Conservation (phyloP, 2,797 vertebrate species). For the Hoplostethus atlanticus region DNA sequence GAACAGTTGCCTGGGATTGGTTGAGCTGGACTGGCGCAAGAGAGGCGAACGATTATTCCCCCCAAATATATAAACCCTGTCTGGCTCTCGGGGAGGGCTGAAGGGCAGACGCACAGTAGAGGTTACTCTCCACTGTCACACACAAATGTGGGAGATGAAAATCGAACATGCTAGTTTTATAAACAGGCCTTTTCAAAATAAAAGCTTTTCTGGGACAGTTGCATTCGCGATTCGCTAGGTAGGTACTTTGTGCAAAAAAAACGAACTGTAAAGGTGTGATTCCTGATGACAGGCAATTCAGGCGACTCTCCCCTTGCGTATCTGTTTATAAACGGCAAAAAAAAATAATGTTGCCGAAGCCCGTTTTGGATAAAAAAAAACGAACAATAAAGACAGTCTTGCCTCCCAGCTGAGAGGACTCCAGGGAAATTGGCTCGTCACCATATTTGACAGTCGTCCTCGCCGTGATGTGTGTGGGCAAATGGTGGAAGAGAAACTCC, state of each 20-base stretch:
- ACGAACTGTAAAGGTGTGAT: background rate
- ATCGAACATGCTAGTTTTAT: background rate
- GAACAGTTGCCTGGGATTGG: background rate
- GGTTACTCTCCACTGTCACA: no score
- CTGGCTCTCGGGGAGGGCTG: no score
- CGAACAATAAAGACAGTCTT: conserved; percentile 9
- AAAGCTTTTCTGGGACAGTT: no score
- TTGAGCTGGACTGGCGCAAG: background rate
- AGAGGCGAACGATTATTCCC: no score
- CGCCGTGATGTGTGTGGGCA: conserved; percentile 27
- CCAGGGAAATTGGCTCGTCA: conserved; percentile 45
- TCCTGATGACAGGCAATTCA: background rate
- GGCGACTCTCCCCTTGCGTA: conserved; percentile 11
- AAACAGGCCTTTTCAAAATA: background rate
- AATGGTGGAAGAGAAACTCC: conserved; percentile 36
- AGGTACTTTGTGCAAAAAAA: background rate
- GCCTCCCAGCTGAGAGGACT: conserved; percentile 34
- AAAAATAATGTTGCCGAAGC: conserved; percentile 13
- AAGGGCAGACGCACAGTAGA: no score
- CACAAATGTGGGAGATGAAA: background rate
- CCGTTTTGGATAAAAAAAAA: conserved; percentile 25
- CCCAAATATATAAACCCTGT: no score
- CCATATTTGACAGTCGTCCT: conserved; percentile 45
- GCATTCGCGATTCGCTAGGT: no score
- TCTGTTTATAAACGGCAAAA: conserved; percentile 35